Conservation (phyloP, 2,113 vertebrate species). For the Vulpes vulpes region DNA sequence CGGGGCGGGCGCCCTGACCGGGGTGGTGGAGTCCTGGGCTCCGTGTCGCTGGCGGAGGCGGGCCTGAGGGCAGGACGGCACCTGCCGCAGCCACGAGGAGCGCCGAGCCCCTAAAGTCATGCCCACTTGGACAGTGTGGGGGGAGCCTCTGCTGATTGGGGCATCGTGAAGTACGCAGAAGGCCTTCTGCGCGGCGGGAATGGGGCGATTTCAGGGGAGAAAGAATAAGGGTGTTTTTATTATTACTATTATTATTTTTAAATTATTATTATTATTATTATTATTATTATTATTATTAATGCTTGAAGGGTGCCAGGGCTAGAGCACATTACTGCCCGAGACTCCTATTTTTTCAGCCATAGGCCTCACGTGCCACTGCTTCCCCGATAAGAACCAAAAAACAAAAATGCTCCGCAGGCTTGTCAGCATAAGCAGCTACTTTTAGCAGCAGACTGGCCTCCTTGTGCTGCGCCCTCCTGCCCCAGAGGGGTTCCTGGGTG, state of each 20-base stretch:
- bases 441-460: not conserved
- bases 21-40: too few species aligned
- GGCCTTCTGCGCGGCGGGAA: not conserved
- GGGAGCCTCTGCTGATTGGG: not conserved
- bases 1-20: too few species aligned
- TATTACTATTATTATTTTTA: too few species aligned
- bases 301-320: not conserved
- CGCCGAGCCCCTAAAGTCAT: constrained; percentile 64
- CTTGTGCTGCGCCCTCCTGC: not conserved
- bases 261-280: too few species aligned
- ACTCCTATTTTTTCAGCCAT: not conserved
- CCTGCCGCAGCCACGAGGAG: constrained; percentile 4
- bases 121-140: not conserved
- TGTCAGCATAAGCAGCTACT: not conserved
- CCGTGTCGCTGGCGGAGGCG: too few species aligned
- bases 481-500: not conserved
- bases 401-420: not conserved
- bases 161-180: not conserved
- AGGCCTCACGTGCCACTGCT: not conserved
- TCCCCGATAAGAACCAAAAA: not conserved
- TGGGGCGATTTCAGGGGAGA: constrained; percentile 4
- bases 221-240: not conserved
- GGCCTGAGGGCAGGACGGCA: too few species aligned
- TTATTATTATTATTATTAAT: too few species aligned
- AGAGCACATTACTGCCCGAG: not conserved